Percentiles rank a stretch among this genome's conserved stretches.
Conservation (phyloP, 2,797 vertebrate genomes). For the Nannoperca obscura region DNA sequence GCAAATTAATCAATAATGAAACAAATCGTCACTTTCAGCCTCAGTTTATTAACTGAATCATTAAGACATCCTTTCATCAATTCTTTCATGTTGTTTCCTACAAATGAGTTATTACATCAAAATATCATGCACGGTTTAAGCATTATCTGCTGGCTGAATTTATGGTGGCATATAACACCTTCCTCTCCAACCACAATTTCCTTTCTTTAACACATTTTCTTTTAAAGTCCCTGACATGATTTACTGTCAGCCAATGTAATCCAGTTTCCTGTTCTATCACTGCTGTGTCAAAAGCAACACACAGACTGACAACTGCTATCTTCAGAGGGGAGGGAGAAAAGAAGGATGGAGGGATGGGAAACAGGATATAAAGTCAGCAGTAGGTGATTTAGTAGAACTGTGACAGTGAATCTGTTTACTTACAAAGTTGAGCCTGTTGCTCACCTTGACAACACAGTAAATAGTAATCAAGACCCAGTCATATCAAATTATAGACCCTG, state of each 20-base stretch:
- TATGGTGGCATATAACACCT: conserved; percentile 22
- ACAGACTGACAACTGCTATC: conserved; percentile 50
- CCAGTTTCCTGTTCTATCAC: conserved; percentile 45
- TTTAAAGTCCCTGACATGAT: conserved; percentile 30
- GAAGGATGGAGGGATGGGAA: conserved; percentile 2
- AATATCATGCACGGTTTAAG: not conserved
- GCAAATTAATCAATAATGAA: not conserved
- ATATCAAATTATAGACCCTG: conserved; percentile 66
- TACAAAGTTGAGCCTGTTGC: conserved; percentile 55
- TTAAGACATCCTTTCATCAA: not conserved
- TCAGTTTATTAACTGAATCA: not conserved
- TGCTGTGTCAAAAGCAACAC: conserved; percentile 37
- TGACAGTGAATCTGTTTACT: conserved; percentile 67
- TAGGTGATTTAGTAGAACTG: conserved; percentile 44
- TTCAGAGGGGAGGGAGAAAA: conserved; percentile 22
- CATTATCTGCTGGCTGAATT: conserved; percentile 6
- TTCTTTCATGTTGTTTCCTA: not conserved
- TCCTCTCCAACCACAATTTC: conserved; percentile 29
- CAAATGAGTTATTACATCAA: not conserved
- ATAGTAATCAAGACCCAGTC: conserved; percentile 69
- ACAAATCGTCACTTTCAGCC: not conserved
- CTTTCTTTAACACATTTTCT: conserved; percentile 28
- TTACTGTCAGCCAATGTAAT: conserved; percentile 43
- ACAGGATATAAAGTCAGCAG: conserved; percentile 56
- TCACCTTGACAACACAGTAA: conserved; percentile 72